Conservation (phyloP, 2,113 vertebrate species). For the Sphyrna mokarran region DNA sequence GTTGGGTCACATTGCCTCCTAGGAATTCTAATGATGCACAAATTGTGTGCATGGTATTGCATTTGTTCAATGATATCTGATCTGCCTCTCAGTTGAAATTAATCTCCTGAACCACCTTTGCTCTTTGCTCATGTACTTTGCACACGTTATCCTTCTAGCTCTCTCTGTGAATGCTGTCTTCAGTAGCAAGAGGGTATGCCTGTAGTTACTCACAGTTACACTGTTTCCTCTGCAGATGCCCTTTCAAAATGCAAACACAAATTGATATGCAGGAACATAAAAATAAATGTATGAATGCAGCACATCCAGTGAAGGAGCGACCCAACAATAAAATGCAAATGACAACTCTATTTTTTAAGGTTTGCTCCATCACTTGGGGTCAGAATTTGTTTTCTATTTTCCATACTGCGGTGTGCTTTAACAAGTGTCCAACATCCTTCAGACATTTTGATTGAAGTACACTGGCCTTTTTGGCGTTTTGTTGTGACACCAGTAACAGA, state of each 20-base stretch:
- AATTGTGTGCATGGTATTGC: neutral
- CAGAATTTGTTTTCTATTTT: neutral
- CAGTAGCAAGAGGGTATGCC: neutral
- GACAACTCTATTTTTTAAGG: neutral
- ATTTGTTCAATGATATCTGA: neutral
- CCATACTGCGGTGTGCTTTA: neutral
- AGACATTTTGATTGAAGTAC: neutral
- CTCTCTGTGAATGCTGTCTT: neutral
- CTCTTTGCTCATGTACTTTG: neutral
- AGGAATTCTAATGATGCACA: neutral
- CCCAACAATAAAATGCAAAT: neutral
- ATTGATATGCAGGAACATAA: neutral
- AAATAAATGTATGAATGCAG: neutral
- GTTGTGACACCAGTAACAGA: neutral
- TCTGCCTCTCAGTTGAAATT: neutral
- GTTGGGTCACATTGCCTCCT: too few relatives aligned
- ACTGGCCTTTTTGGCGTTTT: neutral
- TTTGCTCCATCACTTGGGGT: neutral
- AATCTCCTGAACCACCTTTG: neutral
- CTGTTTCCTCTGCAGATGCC: neutral
- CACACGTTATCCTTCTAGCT: neutral
- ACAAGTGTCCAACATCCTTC: neutral
- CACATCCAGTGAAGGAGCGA: neutral
- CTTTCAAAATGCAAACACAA: neutral
- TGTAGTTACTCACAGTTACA: neutral